phyloP scores from a whole-genome alignment of 92 coral and sea anemone species.

The Parazoanthus swiftii region DNA sequence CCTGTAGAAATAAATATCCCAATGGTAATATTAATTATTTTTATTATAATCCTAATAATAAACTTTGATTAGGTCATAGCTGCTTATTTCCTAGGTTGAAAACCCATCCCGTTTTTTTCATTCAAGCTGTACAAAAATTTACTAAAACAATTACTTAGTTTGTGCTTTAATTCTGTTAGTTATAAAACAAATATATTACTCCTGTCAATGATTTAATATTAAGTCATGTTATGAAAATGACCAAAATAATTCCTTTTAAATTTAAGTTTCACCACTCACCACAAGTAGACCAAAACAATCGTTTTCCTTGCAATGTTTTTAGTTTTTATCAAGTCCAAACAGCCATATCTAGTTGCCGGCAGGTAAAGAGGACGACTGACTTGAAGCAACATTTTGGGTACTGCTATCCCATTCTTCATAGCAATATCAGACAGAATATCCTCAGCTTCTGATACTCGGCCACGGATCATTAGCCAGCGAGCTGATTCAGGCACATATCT shows the following conservation, averaged over 20 bases:
- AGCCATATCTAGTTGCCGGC: slow-evolving; percentile 82
- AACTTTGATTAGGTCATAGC: background rate
- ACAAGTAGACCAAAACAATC: slow-evolving; percentile 70
- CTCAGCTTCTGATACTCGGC: slow-evolving; percentile 94
- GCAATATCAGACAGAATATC: slow-evolving; percentile 85
- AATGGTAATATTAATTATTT: background rate
- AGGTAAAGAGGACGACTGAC: slow-evolving; percentile 88
- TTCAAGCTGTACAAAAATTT: too few relatives aligned
- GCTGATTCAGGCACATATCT: slow-evolving; percentile 98
- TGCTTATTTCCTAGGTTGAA: too few relatives aligned
- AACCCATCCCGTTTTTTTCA: too few relatives aligned
- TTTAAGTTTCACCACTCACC: slow-evolving; percentile 62
- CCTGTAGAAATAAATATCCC: slow-evolving; percentile 49
- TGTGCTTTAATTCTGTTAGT: too few relatives aligned
- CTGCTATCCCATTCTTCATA: slow-evolving; percentile 92
- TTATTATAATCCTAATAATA: background rate
- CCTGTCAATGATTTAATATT: too few relatives aligned
- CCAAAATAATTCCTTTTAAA: too few relatives aligned
- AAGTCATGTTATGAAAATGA: too few relatives aligned
- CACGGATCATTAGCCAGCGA: slow-evolving; percentile 94
- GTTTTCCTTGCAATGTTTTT: slow-evolving; percentile 77
- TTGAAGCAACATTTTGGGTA: slow-evolving; percentile 91
- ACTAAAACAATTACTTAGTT: too few relatives aligned
- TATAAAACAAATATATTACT: too few relatives aligned
- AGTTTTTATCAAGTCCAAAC: slow-evolving; percentile 78